Evolutionary conservation across 2,888 invertebrate genomes (phyloP).

Genomic region (Papilio protenor): DNA sequence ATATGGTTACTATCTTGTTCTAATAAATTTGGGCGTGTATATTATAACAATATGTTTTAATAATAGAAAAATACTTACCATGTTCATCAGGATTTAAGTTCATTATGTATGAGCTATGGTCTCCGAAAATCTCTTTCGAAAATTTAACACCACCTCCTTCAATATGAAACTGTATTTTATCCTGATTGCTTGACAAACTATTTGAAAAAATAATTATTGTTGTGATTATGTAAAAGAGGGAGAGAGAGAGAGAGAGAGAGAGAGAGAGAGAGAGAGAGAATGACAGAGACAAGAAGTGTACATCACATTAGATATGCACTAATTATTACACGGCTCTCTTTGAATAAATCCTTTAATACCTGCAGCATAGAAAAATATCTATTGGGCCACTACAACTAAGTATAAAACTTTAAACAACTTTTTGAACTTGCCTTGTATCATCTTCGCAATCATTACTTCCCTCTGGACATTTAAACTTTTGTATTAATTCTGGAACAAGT

Average conservation of each 20-base stretch:
- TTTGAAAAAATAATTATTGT: constrained; percentile 30
- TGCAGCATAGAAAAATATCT: too few species aligned
- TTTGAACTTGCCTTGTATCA: constrained; percentile 23
- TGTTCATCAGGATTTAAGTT: not conserved
- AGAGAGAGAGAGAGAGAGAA: too few species aligned
- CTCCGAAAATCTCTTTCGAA: constrained; percentile 53
- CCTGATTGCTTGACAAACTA: constrained; percentile 46
- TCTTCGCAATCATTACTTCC: constrained; percentile 46
- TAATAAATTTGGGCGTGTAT: not conserved
- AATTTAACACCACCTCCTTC: constrained; percentile 49
- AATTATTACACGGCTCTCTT: not conserved
- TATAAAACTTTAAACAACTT: not conserved
- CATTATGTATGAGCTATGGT: constrained; percentile 42
- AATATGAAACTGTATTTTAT: constrained; percentile 48
- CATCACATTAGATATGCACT: not conserved
- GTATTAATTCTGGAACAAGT: constrained; percentile 63
- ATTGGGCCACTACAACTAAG: too few species aligned
- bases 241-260: not conserved
- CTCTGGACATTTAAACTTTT: constrained; percentile 62
- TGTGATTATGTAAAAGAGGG: not conserved
- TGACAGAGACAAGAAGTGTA: not conserved
- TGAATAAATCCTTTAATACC: not conserved
- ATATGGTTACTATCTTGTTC: too few species aligned
- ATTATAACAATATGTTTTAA: not conserved
- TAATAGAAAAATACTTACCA: constrained; percentile 17